Base-by-base conservation (phyloP, 2,888 invertebrate species). In the Polyommatus icarus region DNA sequence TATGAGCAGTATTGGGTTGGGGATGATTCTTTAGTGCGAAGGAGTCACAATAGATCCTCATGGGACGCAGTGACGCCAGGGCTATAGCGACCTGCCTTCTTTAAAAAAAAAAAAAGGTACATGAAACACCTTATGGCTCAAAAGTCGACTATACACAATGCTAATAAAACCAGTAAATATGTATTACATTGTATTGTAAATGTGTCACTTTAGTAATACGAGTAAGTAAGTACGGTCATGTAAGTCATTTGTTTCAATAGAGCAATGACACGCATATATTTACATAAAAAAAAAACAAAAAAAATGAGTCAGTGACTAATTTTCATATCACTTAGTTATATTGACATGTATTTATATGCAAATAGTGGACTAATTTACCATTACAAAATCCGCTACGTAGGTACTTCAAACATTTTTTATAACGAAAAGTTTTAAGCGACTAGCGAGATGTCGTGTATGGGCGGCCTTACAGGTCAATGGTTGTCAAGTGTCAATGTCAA, bases 401-500 rank as follows among this genome's bases (percentile, higher is more conserved):
- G 36, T 36, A 36, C 8, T 32, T 32, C 2, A 32, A 32, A 32
- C 32, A 32, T 8, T 46, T 46, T 12, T 46, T 46, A 10, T 46
- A 12, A 46, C 3, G 46, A 54, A 54, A 54, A 40, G 40, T 46
- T 46, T 46, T 54, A 54, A 50, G 15, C 15, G 50, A 50, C 15
- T 15, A 50, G 15, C 4, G 15, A 15, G 15, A 15, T 50, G 10
- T 10, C 59, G 24, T 61, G 24, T 61, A 24, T 24, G 61, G n/a
- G 2, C 59, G 59, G 8, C 20, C n/a, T 59, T 20, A 59, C 59
- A 61, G 61, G 61, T 61, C 61, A 61, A 61, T 24, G 61, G 61
- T 10, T 61, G 61, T 61, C 61, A 61, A 24, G 61, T 61, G 24
- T 61, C 61, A 61, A 61, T 61, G 61, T 61, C 61, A 61, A 10